Percentiles rank a stretch among this genome's conserved stretches.
Conservation (phyloP, 2,888 invertebrate species). For the Drosophila meridionalis region DNA sequence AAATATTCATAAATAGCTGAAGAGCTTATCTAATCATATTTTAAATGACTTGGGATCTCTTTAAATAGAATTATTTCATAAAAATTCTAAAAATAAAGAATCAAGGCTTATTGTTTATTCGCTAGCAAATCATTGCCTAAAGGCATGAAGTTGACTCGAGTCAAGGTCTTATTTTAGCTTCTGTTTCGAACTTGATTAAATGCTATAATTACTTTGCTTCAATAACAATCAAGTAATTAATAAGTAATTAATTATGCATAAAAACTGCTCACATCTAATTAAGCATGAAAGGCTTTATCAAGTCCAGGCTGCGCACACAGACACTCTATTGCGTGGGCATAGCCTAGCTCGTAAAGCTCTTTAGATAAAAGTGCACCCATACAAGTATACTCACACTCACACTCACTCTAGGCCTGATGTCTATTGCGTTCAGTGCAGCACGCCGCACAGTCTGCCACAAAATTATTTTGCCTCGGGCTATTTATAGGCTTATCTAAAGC, state of each 20-base stretch:
- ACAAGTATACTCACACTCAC: background rate
- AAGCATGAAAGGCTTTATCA: background rate
- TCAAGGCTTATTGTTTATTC: background rate
- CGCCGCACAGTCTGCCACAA: slow-evolving; percentile 56
- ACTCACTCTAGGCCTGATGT: background rate
- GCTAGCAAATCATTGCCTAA: background rate
- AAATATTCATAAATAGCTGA: background rate
- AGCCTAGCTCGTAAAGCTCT: slow-evolving; percentile 1
- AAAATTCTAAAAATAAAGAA: background rate
- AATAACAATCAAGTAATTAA: slow-evolving; percentile 7
- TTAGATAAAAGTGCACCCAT: slow-evolving; percentile 19
- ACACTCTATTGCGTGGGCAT: slow-evolving; percentile 10
- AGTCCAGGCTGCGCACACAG: background rate
- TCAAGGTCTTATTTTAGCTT: background rate
- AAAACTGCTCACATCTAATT: background rate
- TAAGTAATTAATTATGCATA: slow-evolving; percentile 8
- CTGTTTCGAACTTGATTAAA: background rate
- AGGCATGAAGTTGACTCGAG: too few relatives aligned
- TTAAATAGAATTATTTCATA: background rate
- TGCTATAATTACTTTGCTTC: background rate
- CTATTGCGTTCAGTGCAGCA: slow-evolving; percentile 34
- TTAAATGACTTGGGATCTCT: too few relatives aligned
- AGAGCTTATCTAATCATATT: background rate
- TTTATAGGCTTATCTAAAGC: slow-evolving; percentile 64
- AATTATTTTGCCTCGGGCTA: slow-evolving; percentile 22